Evolutionary conservation across 2,797 vertebrate species (phyloP).

Genomic region (Tadarida brasiliensis): DNA sequence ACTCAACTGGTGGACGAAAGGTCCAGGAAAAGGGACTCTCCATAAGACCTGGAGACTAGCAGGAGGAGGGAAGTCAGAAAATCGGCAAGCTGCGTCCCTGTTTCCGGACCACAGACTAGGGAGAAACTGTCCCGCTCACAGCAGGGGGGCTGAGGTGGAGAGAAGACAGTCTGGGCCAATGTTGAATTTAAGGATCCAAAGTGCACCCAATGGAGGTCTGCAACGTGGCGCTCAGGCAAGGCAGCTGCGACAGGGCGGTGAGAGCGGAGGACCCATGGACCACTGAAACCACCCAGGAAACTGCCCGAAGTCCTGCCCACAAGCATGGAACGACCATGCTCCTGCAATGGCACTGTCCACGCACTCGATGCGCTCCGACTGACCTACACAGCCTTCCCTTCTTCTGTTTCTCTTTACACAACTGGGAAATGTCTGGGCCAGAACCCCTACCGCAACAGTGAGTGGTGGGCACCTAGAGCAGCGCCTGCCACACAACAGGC

Average conservation of each 20-base stretch:
- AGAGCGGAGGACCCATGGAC: accelerated
- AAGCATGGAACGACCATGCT: accelerated
- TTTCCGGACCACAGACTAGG: neutral
- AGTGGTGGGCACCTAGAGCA: neutral
- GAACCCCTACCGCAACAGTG: neutral
- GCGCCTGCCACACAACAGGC: no score
- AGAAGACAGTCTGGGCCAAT: neutral
- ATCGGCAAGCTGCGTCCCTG: neutral
- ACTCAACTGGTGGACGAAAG: neutral
- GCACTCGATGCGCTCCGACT: neutral
- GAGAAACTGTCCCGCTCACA: accelerated
- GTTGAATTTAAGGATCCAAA: neutral
- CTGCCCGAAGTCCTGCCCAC: no score
- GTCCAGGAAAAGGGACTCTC: no score
- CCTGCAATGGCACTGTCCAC: accelerated
- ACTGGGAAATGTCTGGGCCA: neutral
- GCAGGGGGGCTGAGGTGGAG: neutral
- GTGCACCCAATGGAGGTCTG: neutral
- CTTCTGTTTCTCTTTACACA: neutral
- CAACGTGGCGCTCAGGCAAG: neutral
- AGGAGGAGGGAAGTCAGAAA: neutral
- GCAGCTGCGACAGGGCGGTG: accelerated
- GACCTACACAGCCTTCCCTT: neutral
- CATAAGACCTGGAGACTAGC: neutral
- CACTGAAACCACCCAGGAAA: neutral